Base-by-base conservation (phyloP, 2,797 vertebrate genomes). In the Oreortyx pictus region DNA sequence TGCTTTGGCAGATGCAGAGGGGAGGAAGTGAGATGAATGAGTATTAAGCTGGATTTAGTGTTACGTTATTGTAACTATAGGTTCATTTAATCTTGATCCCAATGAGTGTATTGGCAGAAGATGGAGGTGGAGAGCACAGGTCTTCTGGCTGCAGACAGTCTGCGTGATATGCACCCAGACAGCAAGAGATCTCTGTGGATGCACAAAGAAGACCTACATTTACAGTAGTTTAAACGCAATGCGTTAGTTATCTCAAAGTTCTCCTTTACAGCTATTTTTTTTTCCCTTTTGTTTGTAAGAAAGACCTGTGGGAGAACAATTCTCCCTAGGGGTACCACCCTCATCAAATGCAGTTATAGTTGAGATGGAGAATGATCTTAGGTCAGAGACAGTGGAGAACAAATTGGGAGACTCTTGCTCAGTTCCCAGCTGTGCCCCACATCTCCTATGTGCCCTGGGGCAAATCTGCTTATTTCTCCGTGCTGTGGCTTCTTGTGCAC, bases 391-490 rank as follows among this genome's bases (percentile, higher is more conserved):
- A 5, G 49, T 66, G 54, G 46, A 72, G 78, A 82, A 78, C 25
- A 75, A 59, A 82, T n/a, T 59, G 54, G 39, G 73, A 78, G 73
- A 31, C 47, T 43, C 27, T 82, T 87, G n/a, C 37, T 85, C 14
- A 15, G 35, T 66, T 92, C 66, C 79, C 24, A 89, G 79, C 79
- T 88, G 56, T 86, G 84, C 6, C 73, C 47, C 39, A 15, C 24
- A 59, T 85, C 73, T 90, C 35, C 56, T 67, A 2, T 66, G 59
- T 92, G 92, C 90, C 82, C 73, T 81, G 90, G 76, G 73, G 82
- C 88, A 83, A 93, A 62, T 76, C 73, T 6, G 3, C 29, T 90
- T 2, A 9, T 78, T 90, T 89, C 50, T 87, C 56, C 81, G n/a
- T 70, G 54, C 65, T 84, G 62, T 68, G 78, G 37, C 62, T 90